Evolutionary conservation across 1,140 invertebrate genomes (phyloP).

Genomic region (Pogonus chalceus): DNA sequence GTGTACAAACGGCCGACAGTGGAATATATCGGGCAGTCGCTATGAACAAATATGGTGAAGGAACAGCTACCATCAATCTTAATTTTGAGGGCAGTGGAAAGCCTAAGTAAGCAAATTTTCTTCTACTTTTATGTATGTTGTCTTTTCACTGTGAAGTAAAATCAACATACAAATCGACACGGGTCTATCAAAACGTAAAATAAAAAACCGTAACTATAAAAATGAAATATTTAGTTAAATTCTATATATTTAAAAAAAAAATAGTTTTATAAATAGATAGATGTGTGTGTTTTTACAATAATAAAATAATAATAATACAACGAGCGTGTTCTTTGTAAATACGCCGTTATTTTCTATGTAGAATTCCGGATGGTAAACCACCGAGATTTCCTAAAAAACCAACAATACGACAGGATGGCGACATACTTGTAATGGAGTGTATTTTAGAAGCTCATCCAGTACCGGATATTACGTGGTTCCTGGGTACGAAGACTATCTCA

Average conservation of each 20-base stretch:
- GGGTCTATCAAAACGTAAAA: too few relatives aligned
- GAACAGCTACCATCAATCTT: slow-evolving; percentile 87
- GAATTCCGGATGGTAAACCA: slow-evolving; percentile 89
- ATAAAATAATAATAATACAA: slow-evolving; percentile 10
- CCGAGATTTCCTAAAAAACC: slow-evolving; percentile 96
- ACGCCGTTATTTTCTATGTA: slow-evolving; percentile 34
- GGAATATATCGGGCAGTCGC: slow-evolving; percentile 91
- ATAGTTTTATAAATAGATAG: neutral
- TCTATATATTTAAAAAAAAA: neutral
- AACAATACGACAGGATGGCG: slow-evolving; percentile 89
- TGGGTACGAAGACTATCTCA: slow-evolving; percentile 70
- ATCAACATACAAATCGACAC: too few relatives aligned
- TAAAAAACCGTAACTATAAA: too few relatives aligned
- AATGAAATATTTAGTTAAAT: too few relatives aligned
- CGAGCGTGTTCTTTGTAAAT: slow-evolving; percentile 8
- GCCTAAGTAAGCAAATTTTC: slow-evolving; percentile 58
- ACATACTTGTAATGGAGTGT: slow-evolving; percentile 91
- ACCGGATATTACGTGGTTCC: slow-evolving; percentile 93
- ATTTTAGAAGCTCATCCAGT: slow-evolving; percentile 87
- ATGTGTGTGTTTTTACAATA: slow-evolving; percentile 8
- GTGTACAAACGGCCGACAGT: slow-evolving; percentile 73
- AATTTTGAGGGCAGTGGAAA: slow-evolving; percentile 87
- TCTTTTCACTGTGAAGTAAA: too few relatives aligned
- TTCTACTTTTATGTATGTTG: slow-evolving; percentile 25
- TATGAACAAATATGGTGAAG: slow-evolving; percentile 85